Evolutionary conservation across 1,140 invertebrate genomes (phyloP).

Genomic region (Macrotrachela quadricornifera): DNA sequence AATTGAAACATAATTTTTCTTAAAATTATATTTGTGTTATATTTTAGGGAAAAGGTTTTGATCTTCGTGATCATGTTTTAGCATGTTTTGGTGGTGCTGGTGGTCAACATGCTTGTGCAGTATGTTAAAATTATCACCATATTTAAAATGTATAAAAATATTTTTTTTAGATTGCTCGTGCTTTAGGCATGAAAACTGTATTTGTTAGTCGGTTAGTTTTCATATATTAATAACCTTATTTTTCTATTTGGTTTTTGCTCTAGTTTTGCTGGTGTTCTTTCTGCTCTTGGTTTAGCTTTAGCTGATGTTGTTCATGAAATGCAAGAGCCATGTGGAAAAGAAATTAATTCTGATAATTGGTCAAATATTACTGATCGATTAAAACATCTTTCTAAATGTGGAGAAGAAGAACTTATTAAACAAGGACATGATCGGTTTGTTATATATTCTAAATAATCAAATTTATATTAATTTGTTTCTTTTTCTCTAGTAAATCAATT

Average conservation of each 20-base stretch:
- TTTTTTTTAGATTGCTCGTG: neutral
- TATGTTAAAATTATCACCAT: slow-evolving; percentile 49
- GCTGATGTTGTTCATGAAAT: slow-evolving; percentile 88
- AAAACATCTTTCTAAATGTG: neutral
- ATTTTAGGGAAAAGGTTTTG: slow-evolving; percentile 72
- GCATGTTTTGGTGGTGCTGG: slow-evolving; percentile 95
- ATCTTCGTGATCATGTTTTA: slow-evolving; percentile 70
- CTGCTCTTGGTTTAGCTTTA: slow-evolving; percentile 89
- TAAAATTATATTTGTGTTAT: neutral
- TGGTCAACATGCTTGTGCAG: slow-evolving; percentile 87
- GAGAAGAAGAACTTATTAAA: neutral
- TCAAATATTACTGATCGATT: no score
- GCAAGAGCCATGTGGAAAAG: slow-evolving; percentile 47
- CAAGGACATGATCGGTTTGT: slow-evolving; percentile 20
- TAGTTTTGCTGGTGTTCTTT: slow-evolving; percentile 82
- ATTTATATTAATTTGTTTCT: slow-evolving; percentile 51
- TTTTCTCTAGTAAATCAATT: slow-evolving; percentile 22
- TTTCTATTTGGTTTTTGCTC: slow-evolving; percentile 11
- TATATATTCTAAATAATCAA: slow-evolving; percentile 52
- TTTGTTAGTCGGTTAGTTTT: neutral
- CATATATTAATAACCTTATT: neutral
- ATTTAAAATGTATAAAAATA: no score
- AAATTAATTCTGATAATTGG: no score
- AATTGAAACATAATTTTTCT: neutral
- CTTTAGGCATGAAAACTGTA: slow-evolving; percentile 16